phyloP scores from a whole-genome alignment of 92 coral and sea anemone genomes.

The Muricea muricata region DNA sequence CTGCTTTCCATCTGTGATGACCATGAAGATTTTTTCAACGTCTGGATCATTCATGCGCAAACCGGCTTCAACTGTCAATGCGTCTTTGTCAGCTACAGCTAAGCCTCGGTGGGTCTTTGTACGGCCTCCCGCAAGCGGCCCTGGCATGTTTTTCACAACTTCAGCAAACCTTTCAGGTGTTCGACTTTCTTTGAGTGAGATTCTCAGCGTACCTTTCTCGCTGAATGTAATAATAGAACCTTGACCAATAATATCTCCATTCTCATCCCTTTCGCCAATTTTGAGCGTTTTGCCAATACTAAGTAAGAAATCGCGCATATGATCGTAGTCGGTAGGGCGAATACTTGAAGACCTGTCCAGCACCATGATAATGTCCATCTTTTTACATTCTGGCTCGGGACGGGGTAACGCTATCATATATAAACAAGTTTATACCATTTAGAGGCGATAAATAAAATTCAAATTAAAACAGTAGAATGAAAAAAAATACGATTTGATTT shows the following conservation, averaged over 20 bases:
- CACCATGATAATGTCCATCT: constrained; percentile 17
- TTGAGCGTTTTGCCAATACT: background rate
- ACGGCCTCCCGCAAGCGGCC: constrained; percentile 8
- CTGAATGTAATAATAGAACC: constrained; percentile 21
- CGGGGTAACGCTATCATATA: background rate
- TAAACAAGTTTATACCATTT: background rate
- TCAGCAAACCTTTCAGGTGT: constrained; percentile 1
- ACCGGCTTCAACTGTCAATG: background rate
- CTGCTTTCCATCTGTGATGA: constrained; percentile 22
- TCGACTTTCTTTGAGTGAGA: constrained; percentile 10
- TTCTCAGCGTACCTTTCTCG: constrained; percentile 3
- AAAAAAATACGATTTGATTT: too few species aligned
- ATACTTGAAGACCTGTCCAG: constrained; percentile 21
- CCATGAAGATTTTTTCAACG: constrained; percentile 14
- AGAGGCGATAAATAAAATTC: background rate
- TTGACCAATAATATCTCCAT: constrained; percentile 24
- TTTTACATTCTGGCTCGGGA: background rate
- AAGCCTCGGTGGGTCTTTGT: constrained; percentile 19
- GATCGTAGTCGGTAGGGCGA: background rate
- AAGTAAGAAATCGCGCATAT: constrained; percentile 12
- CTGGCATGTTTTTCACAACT: constrained; percentile 2
- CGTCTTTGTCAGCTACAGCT: background rate
- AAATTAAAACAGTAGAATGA: too few species aligned
- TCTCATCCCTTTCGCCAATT: background rate
- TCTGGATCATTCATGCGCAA: constrained; percentile 2